Evolutionary conservation across 2,113 vertebrate genomes (phyloP), one percentile per base, ranked within the genome.

Genomic region (Nipponia nippon): DNA sequence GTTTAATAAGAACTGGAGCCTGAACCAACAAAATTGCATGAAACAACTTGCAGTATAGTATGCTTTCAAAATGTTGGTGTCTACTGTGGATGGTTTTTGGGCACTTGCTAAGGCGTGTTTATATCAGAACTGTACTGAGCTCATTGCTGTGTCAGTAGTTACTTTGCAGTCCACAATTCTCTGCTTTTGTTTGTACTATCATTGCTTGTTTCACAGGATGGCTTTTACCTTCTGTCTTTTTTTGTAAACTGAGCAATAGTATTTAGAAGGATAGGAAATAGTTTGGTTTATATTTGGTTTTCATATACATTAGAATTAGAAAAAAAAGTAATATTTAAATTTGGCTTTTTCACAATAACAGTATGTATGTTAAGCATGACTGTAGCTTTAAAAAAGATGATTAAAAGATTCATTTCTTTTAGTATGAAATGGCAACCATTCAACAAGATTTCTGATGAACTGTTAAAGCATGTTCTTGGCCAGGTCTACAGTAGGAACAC

Each of bases 41-140:
- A 95, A 97, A 83, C 42, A 85, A 77, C 52, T 95, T 95, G 47
- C 85, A 49, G 49, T 86, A 88, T 93, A 49, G 49, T 86, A 88
- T 93, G 83, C 96, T 95, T 97, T 97, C 96, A 97, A 96, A 97
- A 97, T 95, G 53, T 75, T 96, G 83, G 59, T 97, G 63, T 90
- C 76, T 93, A 21, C 67, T 83, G 62, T 23, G 56, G 73, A 50
- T 98, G 95, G 98, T 97, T 97, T 98, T 96, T 82, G 92, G 77
- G 40, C 67, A 89, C 87, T 96, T 93, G 32, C 86, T 94, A 61
- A 88, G 77, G 79, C 16, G 11, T 87, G 63, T 95, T 92, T 95
- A 77, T 78, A 70, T 75, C 85, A 55, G 83, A 27, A 8, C 65
- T 83, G 11, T 79, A 65, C 22, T 81, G 93, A 77, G 59, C 62